A percentile compares a stretch with the other conserved stretches of the same genome.
Evolutionary conservation across 92 coral and sea anemone genomes (phyloP).

Genomic region (Epizoanthus stellaris): DNA sequence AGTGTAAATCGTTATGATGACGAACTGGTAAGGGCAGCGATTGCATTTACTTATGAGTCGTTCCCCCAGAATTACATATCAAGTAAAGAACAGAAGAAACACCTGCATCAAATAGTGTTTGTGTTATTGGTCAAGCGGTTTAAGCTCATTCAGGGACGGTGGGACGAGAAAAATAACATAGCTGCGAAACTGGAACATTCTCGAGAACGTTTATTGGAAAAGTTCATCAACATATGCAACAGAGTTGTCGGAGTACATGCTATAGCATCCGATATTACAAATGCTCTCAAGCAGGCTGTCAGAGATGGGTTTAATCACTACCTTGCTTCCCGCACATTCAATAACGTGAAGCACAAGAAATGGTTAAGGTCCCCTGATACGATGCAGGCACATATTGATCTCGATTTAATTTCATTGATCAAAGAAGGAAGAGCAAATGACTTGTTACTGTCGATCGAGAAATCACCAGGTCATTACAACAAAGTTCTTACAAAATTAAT

Average conservation of each 20-base stretch:
- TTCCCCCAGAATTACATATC: not conserved
- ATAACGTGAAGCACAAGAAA: not conserved
- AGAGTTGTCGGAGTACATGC: not conserved
- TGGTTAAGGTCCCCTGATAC: not conserved
- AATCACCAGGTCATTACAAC: not conserved
- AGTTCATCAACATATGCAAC: not conserved
- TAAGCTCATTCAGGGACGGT: not conserved
- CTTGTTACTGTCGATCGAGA: not conserved
- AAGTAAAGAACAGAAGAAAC: not conserved
- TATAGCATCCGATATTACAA: not conserved
- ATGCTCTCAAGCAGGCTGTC: not conserved
- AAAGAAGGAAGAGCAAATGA: not conserved
- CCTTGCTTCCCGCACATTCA: not conserved
- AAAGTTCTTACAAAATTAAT: not conserved
- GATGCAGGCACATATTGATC: not conserved
- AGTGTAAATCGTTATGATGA: slow-evolving; percentile 10
- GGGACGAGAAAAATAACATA: not conserved
- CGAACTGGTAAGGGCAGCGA: slow-evolving; percentile 10
- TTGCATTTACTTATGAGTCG: slow-evolving; percentile 1
- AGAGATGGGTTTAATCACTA: not conserved
- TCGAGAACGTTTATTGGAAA: not conserved
- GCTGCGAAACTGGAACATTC: not conserved
- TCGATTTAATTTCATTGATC: not conserved
- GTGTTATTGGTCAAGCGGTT: not conserved
- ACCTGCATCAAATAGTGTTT: slow-evolving; percentile 4